Base-by-base conservation (phyloP, 2,888 invertebrate species). In the Eurytoma adleriae region DNA sequence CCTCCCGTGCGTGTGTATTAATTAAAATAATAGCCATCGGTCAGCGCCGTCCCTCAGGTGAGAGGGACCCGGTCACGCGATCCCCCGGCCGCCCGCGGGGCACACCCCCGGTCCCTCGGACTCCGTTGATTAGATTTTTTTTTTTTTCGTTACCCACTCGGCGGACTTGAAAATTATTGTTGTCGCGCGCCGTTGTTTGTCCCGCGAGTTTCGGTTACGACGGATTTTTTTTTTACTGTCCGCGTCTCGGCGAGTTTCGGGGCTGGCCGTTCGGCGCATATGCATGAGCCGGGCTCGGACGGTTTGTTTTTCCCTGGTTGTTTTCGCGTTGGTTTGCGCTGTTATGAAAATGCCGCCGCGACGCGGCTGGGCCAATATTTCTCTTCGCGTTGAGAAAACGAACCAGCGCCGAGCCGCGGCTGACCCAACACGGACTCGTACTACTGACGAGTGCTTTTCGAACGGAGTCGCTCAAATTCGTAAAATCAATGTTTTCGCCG, bases 11-110 rank as follows among this genome's bases (percentile, higher is more conserved):
- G 75, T 20, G 77, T 66, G 66, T 75, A 75, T 75, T 79, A 79
- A 79, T 79, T 79, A 69, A 79, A 79, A 79, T 79, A 79, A 70
- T 64, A 69, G 54, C 52, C 69, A 40, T 40, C 62, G 61, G 71
- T 71, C 71, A 71, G 30, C 61, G 24, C 52, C 52, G 48, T 64
- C 48, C 52, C 57, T n/a, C 59, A 30, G 18, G 57, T 69, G 54
- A 7, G 14, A 40, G 40, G 40, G 40, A 40, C 40, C 10, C 40
- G n/a, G 61, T 3, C 50, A n/a, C 61, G 5, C 18, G 30, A 50
- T 4, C 16, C 24, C 24, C 24, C n/a, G n/a, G n/a, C n/a, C 40
- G 4, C 40, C 40, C 40, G 40, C 40, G 10, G 40, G 40, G 40
- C 7, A 40, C 10, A 10, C 10, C 30, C 5, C 40, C 40, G 40